A percentile compares a stretch with the other conserved stretches of the same genome.
Conservation (phyloP, 2,113 vertebrate genomes). For the Cololabis saira region DNA sequence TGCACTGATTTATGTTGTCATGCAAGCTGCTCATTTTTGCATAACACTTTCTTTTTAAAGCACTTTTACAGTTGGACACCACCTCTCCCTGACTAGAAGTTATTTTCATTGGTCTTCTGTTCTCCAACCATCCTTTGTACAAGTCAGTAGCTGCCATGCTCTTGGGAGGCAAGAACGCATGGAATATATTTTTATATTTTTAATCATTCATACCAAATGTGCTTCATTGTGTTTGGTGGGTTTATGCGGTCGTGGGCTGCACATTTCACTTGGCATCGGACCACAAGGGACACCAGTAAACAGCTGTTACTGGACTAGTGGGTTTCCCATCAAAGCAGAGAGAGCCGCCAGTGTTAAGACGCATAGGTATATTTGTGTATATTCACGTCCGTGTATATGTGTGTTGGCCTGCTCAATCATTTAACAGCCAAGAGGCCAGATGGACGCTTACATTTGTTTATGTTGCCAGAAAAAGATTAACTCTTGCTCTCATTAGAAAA, state of each 20-base stretch:
- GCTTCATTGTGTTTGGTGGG: conserved; percentile 30
- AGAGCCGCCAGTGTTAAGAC: conserved; percentile 32
- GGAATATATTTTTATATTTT: conserved; percentile 52
- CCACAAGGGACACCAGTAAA: conserved; percentile 55
- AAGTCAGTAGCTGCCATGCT: conserved; percentile 6
- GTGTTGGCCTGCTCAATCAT: conserved; percentile 15
- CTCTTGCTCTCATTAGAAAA: conserved; percentile 31
- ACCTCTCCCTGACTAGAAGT: conserved; percentile 8
- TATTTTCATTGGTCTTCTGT: conserved; percentile 8
- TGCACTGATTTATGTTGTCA: conserved; percentile 69
- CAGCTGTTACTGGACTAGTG: conserved; percentile 68
- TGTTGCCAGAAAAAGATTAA: conserved; percentile 25
- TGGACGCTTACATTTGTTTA: conserved; percentile 51
- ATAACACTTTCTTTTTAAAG: conserved; percentile 62
- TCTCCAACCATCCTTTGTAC: conserved; percentile 17
- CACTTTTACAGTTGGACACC: conserved; percentile 40
- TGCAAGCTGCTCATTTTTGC: conserved; percentile 60
- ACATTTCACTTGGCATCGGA: conserved; percentile 52
- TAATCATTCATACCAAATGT: conserved; percentile 35
- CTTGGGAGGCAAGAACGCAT: conserved; percentile 35
- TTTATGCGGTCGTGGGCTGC: conserved; percentile 51
- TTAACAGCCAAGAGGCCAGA: conserved; percentile 53
- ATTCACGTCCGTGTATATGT: conserved; percentile 1
- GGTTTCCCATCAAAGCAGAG: conserved; percentile 59
- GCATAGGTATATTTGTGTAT: conserved; percentile 7